Evolutionary conservation across 2,113 vertebrate genomes (phyloP).

Genomic region (Odocoileus virginianus): DNA sequence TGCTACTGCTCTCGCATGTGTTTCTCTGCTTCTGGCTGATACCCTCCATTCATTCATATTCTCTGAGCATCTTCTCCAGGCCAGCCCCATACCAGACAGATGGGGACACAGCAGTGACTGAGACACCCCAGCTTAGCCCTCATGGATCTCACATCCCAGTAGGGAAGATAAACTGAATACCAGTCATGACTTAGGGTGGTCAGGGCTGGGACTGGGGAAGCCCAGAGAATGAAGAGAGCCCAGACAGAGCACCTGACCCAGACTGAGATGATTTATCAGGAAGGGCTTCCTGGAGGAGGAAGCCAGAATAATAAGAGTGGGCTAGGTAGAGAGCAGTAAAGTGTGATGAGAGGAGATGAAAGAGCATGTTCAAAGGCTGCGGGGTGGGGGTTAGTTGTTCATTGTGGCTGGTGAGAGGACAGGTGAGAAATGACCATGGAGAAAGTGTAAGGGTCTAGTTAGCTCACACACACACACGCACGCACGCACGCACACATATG

Average conservation of each 20-base stretch:
- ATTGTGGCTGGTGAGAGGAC: not conserved
- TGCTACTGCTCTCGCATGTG: not conserved
- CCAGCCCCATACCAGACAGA: not conserved
- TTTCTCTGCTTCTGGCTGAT: not conserved
- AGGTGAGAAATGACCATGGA: not conserved
- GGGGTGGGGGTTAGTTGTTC: not conserved
- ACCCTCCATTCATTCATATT: not conserved
- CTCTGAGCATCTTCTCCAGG: not conserved
- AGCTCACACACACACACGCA: not conserved
- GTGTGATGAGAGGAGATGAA: not conserved
- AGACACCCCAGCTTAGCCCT: not conserved
- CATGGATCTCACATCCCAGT: not conserved
- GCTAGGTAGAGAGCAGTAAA: not conserved
- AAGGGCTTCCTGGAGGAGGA: not conserved
- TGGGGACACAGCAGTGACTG: not conserved
- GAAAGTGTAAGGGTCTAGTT: not conserved
- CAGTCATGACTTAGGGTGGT: not conserved
- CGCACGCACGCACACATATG: not conserved
- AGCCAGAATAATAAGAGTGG: not conserved
- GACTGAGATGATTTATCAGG: not conserved
- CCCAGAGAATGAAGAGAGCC: not conserved
- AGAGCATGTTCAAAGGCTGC: not conserved
- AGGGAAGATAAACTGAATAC: not conserved
- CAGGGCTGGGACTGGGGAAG: not conserved
- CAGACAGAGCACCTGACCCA: not conserved